These are phyloP conservation scores for Threskiornis aethiopicus DNA, from an alignment of 2,797 vertebrate genomes.

Conservation along the genomic window DNA sequence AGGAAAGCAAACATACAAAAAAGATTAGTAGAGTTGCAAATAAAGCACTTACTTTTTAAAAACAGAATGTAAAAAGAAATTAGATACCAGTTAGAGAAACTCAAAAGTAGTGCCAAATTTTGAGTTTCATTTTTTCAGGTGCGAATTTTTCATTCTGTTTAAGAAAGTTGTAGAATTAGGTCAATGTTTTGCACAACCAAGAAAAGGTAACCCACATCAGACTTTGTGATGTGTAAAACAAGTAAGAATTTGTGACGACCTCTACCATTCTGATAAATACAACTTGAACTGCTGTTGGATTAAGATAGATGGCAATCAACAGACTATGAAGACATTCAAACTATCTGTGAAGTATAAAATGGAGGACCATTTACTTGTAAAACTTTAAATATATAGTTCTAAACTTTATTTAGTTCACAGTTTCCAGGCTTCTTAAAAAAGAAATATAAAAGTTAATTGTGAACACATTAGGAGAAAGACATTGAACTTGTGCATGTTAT, in stretches of 20 bases:
- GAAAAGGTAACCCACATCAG: constrained; percentile 49
- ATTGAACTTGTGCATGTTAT: background rate
- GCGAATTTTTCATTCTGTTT: constrained; percentile 53
- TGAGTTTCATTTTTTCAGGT: constrained; percentile 50
- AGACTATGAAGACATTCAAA: background rate
- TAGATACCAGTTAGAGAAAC: constrained; percentile 50
- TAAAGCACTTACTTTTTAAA: constrained; percentile 62
- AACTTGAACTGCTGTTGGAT: background rate
- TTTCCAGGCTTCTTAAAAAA: background rate
- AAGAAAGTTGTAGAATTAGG: constrained; percentile 2
- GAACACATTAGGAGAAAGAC: background rate
- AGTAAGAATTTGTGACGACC: background rate
- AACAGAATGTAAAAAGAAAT: constrained; percentile 68
- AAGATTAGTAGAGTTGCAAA: constrained; percentile 77
- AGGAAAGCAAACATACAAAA: constrained; percentile 80
- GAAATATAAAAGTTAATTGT: background rate
- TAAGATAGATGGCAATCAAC: background rate
- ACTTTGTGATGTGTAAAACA: background rate
- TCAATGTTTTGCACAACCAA: constrained; percentile 62
- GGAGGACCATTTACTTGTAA: background rate
- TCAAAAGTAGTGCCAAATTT: constrained; percentile 62
- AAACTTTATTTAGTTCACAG: background rate
- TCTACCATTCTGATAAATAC: background rate
- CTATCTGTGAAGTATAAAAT: background rate
- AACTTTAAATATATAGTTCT: background rate